Base-by-base conservation (phyloP, 1,140 invertebrate genomes). In the Mamestra configurata region DNA sequence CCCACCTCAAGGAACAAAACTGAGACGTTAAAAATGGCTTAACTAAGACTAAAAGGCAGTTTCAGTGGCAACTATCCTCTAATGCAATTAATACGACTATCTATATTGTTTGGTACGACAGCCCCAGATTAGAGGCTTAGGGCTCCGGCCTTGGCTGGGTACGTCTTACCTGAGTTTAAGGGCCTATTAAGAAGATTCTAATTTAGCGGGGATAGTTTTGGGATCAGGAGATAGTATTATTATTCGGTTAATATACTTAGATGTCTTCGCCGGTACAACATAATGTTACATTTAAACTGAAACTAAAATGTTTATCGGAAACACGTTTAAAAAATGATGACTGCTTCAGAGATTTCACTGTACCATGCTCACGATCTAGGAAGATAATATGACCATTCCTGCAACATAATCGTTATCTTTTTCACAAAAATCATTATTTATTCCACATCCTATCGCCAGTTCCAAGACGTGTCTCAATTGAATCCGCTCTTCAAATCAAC, bases 21-120 rank as follows among this genome's bases (percentile, higher is more conserved):
- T n/a, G 40, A 68, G 64, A 68, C 64, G 22, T 68, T 46, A 68
- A 68, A 68, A 68, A 68, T 68, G 22, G 64, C 64, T 68, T 68
- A 68, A 68, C 1, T 68, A 22, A 68, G 64, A 68, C 64, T 46
- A 46, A 68, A 46, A 43, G 59, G 64, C 40, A 68, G 64, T 68
- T 68, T 13, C 22, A 35, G 59, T 4, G 22, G 40, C 20, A 49
- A 40, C 20, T 24, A 11, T 49, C 37, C 40, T 46, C 22, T 24
- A 27, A 68, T 24, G 40, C 59, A 64, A 64, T 64, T 37, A 64
- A 64, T 40, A 40, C 59, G 18, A 10, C 64, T 46, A 68, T 68
- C 40, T 68, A 15, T 68, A 68, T 37, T 49, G 40, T 68, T 43
- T 43, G 37, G 15, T 24, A 5, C 15, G 40, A 68, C 37, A 27